Percentiles rank a stretch among this genome's conserved stretches.
These are phyloP conservation scores for Euplexia lucipara DNA, from an alignment of 2,888 invertebrate species.

Conservation along the genomic window DNA sequence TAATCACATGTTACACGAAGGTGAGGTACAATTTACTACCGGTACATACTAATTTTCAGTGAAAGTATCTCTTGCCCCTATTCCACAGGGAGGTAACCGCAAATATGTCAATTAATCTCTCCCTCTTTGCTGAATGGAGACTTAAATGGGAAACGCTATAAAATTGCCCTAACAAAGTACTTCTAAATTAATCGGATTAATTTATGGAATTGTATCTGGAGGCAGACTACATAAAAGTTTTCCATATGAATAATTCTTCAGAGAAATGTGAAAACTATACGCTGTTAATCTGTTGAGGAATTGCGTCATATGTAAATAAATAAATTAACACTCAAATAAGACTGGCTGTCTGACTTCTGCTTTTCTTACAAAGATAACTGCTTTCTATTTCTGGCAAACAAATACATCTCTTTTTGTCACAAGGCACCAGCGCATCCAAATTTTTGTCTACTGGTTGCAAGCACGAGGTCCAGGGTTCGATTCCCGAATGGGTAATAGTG, in stretches of 20 bases:
- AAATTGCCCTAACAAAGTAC: conserved; percentile 10
- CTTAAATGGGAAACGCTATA: conserved; percentile 12
- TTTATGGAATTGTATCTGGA: background rate
- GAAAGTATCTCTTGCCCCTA: conserved; percentile 36
- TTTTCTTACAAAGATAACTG: too few relatives aligned
- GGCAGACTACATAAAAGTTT: background rate
- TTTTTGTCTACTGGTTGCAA: too few relatives aligned
- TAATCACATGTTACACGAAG: conserved; percentile 40
- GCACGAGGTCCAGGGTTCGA: too few relatives aligned
- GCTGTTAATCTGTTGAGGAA: too few relatives aligned
- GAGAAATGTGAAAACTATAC: background rate
- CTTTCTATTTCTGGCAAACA: too few relatives aligned
- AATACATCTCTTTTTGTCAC: too few relatives aligned
- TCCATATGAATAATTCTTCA: background rate
- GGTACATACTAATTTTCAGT: conserved; percentile 40
- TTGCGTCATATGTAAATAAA: background rate
- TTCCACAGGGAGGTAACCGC: conserved; percentile 25
- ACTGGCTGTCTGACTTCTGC: too few relatives aligned
- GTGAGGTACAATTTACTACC: conserved; percentile 45
- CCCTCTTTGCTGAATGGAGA: background rate
- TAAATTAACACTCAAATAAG: too few relatives aligned
- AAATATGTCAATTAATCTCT: conserved; percentile 49
- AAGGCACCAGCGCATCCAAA: too few relatives aligned
- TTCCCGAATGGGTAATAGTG: too few relatives aligned
- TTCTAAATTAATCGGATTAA: conserved; percentile 7